Evolutionary conservation across 2,797 vertebrate species (phyloP), one percentile per base, ranked within the genome.

Genomic region (Toxotes lorentzi): DNA sequence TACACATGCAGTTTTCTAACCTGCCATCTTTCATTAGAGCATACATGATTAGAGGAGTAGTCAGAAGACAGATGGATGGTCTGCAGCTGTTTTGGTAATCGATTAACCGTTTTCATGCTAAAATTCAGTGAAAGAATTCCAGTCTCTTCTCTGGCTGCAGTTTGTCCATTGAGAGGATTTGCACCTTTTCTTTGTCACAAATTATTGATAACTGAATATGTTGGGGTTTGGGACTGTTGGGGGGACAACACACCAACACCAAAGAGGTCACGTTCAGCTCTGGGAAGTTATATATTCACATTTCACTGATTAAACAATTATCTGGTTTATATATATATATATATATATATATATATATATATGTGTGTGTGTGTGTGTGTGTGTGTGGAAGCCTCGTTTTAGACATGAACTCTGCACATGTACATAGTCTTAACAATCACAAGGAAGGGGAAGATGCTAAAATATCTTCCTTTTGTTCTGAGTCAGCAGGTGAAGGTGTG

Each of bases 401-500:
- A 47, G 3, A 41, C 40, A 19, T 59, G 34, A 66, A 35, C 19
- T 41, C 24, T 8, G 4, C 27, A 27, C 34, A 50, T 17, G 4
- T 35, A 6, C 34, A 70, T 6, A 27, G 40, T 50, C 34, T 24
- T 34, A 27, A 41, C 12, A 43, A 34, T 53, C n/a, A 35, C 57
- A 53, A 4, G 16, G 19, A 65, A 60, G 16, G 17, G 41, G 24
- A 54, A 54, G 5, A 60, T 32, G 19, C 23, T 9, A 9, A 54
- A 54, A 64, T 50, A n/a, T 43, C 17, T 48, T 32, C 34, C 32
- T 56, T 45, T 38, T 67, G 35, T 50, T 47, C 53, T 58, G 27
- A 60, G 27, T 61, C 59, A 66, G 21, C 57, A 58, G 43, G 12
- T 70, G 43, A 54, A 45, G 64, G 59, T 65, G 73, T 64, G 21